phyloP scores from a whole-genome alignment of 2,797 vertebrate genomes.

The Malacoctenus gilli region DNA sequence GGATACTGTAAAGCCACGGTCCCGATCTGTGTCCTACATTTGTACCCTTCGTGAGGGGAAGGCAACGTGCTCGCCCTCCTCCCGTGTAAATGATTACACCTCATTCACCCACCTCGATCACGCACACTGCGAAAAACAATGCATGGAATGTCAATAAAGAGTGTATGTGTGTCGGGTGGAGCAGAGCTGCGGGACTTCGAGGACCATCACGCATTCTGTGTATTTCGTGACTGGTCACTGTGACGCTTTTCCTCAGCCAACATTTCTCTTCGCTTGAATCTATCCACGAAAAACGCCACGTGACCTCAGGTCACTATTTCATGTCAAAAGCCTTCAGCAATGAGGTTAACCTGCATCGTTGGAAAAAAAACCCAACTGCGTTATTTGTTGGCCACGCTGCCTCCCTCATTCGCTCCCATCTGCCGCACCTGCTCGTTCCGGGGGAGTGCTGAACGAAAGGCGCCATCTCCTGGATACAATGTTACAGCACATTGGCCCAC shows the following conservation, averaged over 20 bases:
- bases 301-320: too few species aligned
- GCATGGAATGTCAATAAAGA: neutral
- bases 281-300: neutral
- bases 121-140: neutral
- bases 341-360: neutral
- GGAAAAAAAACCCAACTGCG: neutral
- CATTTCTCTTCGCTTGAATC: neutral
- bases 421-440: neutral
- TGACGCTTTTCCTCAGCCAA: neutral
- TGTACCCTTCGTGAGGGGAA: too few species aligned
- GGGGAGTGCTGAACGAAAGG: conserved; percentile 47
- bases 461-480: conserved; percentile 70
- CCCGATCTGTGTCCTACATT: too few species aligned
- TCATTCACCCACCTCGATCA: neutral
- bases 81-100: too few species aligned
- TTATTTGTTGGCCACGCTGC: neutral
- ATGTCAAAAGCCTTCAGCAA: neutral
- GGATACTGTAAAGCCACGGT: too few species aligned
- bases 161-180: neutral
- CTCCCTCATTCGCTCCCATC: neutral
- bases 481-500: conserved; percentile 24
- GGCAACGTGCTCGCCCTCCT: too few species aligned
- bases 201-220: conserved; percentile 7
- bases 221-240: neutral
- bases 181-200: conserved; percentile 5